Conservation (phyloP, 2,888 invertebrate species). For the Agrochola litura region DNA sequence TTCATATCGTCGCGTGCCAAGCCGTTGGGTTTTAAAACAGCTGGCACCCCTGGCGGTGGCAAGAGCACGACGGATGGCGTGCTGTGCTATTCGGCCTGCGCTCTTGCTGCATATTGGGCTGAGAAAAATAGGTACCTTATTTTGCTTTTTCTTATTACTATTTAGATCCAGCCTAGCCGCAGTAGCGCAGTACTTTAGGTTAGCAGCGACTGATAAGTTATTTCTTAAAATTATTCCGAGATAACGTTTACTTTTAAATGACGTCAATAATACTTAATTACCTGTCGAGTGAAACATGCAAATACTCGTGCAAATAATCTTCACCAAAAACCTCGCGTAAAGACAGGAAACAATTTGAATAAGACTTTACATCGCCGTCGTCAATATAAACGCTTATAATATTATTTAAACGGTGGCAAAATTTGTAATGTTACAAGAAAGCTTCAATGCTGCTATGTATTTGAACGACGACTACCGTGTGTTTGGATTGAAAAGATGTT, state of each 20-base stretch:
- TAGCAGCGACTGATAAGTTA: background rate
- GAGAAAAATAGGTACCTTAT: background rate
- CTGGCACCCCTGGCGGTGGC: background rate
- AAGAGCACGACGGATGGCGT: background rate
- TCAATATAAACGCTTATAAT: conserved; percentile 43
- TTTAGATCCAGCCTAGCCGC: background rate
- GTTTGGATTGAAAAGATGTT: background rate
- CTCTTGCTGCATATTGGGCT: background rate
- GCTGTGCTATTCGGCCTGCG: background rate
- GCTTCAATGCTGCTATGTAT: conserved; percentile 45
- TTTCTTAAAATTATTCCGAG: background rate
- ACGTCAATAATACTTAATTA: background rate
- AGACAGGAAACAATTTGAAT: conserved; percentile 61
- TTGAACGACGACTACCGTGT: conserved; percentile 20
- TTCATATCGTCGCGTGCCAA: background rate
- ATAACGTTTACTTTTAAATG: background rate
- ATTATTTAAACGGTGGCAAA: conserved; percentile 51
- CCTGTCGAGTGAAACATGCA: conserved; percentile 36
- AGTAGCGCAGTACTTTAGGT: background rate
- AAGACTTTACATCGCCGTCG: conserved; percentile 42
- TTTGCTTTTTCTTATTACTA: background rate
- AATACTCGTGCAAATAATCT: conserved; percentile 29
- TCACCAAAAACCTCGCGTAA: conserved; percentile 8
- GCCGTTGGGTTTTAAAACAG: background rate
- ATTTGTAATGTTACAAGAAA: conserved; percentile 52